Evolutionary conservation across 1,140 invertebrate genomes (phyloP).

Genomic region (Hormaphis cornu): DNA sequence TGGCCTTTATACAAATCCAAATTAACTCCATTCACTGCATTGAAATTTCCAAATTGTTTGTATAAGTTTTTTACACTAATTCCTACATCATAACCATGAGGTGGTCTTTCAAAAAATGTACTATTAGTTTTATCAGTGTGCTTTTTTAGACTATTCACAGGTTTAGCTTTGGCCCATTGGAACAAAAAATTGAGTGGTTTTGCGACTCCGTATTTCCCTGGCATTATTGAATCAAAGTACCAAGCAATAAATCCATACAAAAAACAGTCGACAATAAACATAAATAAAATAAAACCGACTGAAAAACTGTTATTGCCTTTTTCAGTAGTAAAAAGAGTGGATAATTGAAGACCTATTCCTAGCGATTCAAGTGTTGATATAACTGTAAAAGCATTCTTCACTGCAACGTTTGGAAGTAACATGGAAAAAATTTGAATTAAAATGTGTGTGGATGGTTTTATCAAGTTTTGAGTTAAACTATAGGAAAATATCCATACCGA

Average conservation of each 20-base stretch:
- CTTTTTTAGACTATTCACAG: background rate
- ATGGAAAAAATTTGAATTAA: background rate
- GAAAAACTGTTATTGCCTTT: slow-evolving; percentile 23
- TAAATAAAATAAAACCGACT: slow-evolving; percentile 20
- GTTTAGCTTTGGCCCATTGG: background rate
- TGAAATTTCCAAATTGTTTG: slow-evolving; percentile 37
- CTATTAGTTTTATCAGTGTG: background rate
- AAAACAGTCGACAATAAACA: slow-evolving; percentile 30
- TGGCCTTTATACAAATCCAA: slow-evolving; percentile 50
- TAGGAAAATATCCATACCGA: background rate
- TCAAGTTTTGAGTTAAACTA: background rate
- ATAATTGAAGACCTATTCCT: slow-evolving; percentile 14
- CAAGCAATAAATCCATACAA: slow-evolving; percentile 33
- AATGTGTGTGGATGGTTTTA: background rate
- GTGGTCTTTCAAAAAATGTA: slow-evolving; percentile 24
- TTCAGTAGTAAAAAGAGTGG: slow-evolving; percentile 24
- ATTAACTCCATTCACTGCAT: slow-evolving; percentile 36
- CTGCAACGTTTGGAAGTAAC: slow-evolving; percentile 11
- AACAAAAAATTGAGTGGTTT: slow-evolving; percentile 35
- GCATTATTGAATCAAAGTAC: slow-evolving; percentile 35
- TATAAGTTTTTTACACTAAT: slow-evolving; percentile 38
- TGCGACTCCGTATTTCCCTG: slow-evolving; percentile 35
- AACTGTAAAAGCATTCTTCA: background rate
- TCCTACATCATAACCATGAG: slow-evolving; percentile 35
- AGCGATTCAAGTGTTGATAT: slow-evolving; percentile 17